These are phyloP conservation scores for Ptilorrhoa leucosticta DNA, from an alignment of 2,113 vertebrate genomes.

Conservation along the genomic window DNA sequence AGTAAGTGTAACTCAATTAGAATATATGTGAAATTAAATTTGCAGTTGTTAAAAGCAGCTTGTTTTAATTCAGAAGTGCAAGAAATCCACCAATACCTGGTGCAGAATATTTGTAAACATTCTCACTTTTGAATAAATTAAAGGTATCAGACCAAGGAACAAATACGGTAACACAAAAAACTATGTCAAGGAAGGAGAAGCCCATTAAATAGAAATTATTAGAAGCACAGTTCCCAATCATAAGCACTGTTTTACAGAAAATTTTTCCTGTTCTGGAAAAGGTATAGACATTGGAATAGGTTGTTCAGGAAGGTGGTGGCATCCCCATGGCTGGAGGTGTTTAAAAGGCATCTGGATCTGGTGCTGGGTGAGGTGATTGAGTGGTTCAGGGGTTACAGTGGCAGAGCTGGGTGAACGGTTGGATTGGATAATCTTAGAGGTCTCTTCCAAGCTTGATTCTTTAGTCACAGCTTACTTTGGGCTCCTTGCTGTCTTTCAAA, in stretches of 20 bases:
- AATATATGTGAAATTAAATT: background rate
- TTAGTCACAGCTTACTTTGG: background rate
- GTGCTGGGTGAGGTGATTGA: background rate
- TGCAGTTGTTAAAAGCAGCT: background rate
- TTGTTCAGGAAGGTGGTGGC: background rate
- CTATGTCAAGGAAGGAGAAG: background rate
- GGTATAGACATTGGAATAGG: background rate
- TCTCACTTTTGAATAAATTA: background rate
- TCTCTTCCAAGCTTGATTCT: background rate
- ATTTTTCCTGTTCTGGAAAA: background rate
- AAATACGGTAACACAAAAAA: background rate
- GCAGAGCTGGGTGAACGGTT: accelerated
- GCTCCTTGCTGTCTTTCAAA: background rate
- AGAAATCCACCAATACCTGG: background rate
- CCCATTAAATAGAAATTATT: background rate
- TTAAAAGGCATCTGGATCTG: background rate
- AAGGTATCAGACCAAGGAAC: background rate
- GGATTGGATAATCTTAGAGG: background rate
- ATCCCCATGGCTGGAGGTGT: no score
- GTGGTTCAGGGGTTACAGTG: background rate
- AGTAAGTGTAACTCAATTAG: background rate
- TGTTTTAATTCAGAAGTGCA: background rate
- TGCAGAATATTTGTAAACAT: background rate
- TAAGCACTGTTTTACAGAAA: background rate
- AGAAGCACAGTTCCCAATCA: background rate